phyloP scores from a whole-genome alignment of 1,140 invertebrate species.

The Lycorma delicatula region DNA sequence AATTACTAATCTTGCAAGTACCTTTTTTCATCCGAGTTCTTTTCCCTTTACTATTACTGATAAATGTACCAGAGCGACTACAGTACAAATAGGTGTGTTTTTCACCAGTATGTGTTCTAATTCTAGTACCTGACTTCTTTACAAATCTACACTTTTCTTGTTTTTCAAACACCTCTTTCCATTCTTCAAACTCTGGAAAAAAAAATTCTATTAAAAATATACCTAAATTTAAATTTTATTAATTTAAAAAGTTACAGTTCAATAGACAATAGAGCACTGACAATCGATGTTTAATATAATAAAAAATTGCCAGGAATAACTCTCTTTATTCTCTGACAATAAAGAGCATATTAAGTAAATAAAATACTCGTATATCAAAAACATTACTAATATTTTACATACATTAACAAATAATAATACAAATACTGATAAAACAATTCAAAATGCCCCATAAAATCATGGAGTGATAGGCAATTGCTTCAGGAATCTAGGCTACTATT shows the following conservation, averaged over 20 bases:
- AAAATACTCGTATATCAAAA: too few relatives aligned
- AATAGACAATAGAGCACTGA: not conserved
- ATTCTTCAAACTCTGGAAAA: conserved; percentile 19
- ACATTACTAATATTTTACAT: too few relatives aligned
- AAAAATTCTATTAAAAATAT: too few relatives aligned
- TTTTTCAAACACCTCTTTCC: conserved; percentile 19
- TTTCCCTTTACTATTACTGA: conserved; percentile 8
- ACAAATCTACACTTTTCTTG: conserved; percentile 19
- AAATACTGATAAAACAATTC: too few relatives aligned
- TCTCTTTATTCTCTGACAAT: too few relatives aligned
- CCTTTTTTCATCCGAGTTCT: conserved; percentile 2
- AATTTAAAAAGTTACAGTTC: not conserved
- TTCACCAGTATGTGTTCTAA: conserved; percentile 8
- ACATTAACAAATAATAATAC: too few relatives aligned
- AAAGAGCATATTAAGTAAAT: too few relatives aligned
- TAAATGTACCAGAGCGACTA: conserved; percentile 16
- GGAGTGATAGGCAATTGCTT: too few relatives aligned
- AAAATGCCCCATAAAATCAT: too few relatives aligned
- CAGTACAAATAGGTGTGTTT: conserved; percentile 16
- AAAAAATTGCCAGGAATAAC: too few relatives aligned
- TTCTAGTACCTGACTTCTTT: conserved; percentile 17
- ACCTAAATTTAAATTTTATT: too few relatives aligned
- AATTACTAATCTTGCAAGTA: conserved; percentile 12
- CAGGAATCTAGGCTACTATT: too few relatives aligned
- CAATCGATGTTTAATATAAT: not conserved